phyloP scores from a whole-genome alignment of 2,113 vertebrate genomes.

The rat (Rattus norvegicus) region DNA sequence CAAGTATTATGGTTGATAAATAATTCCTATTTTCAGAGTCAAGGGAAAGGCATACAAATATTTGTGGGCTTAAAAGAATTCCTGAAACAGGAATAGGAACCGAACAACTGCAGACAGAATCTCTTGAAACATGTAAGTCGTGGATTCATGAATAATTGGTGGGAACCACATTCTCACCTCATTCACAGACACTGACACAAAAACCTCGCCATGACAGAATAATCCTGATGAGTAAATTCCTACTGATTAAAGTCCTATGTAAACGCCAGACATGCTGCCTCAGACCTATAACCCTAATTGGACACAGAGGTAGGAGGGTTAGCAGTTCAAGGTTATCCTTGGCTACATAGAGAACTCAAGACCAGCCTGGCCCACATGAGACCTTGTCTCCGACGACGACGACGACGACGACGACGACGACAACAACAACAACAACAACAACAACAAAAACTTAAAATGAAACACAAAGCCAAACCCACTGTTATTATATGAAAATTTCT shows the following conservation, averaged over 20 bases:
- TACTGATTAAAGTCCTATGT: background rate
- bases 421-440: background rate
- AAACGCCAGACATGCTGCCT: background rate
- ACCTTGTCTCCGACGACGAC: background rate
- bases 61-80: background rate
- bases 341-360: background rate
- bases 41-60: background rate
- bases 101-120: conserved; percentile 22
- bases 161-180: background rate
- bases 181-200: background rate
- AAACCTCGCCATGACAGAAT: background rate
- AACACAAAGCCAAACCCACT: background rate
- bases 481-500: background rate
- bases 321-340: background rate
- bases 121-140: background rate
- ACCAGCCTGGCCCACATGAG: background rate
- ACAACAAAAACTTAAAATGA: background rate
- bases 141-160: background rate
- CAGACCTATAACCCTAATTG: too few relatives aligned
- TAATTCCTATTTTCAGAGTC: background rate
- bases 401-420: background rate
- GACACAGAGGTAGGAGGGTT: background rate
- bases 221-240: background rate
- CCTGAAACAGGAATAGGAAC: background rate
- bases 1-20: background rate